Conservation (phyloP, 2,888 invertebrate genomes). For the Drosophila macrospina region DNA sequence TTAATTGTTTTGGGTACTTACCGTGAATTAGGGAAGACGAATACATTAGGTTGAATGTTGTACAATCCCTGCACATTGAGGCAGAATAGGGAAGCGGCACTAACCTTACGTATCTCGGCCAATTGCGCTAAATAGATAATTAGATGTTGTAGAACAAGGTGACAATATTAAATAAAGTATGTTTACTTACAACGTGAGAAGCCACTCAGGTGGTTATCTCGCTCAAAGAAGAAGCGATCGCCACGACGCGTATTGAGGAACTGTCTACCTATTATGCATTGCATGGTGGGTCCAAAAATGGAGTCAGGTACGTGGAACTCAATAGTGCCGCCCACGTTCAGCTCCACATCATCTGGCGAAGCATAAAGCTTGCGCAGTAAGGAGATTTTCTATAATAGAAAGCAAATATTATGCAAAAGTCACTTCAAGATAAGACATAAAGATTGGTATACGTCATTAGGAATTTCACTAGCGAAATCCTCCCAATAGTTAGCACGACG, state of each 20-base stretch:
- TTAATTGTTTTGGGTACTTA: conserved; percentile 41
- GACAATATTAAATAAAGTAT: neutral
- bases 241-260: conserved; percentile 89
- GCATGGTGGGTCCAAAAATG: conserved; percentile 90
- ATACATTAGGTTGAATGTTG: conserved; percentile 87
- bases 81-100: conserved; percentile 91
- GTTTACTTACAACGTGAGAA: conserved; percentile 86
- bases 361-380: conserved; percentile 87
- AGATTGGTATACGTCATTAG: conserved; percentile 85
- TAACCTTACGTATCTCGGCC: conserved; percentile 90
- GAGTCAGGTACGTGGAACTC: conserved; percentile 88
- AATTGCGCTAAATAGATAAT: conserved; percentile 87
- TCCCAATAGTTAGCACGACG: conserved; percentile 74
- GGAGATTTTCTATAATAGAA: conserved; percentile 86
- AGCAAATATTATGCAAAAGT: neutral
- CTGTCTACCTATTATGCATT: conserved; percentile 90
- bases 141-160: neutral
- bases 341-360: conserved; percentile 89
- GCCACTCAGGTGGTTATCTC: conserved; percentile 85
- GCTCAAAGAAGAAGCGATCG: conserved; percentile 90
- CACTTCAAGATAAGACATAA: neutral
- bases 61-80: conserved; percentile 89
- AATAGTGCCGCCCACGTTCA: conserved; percentile 89
- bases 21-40: conserved; percentile 72
- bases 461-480: conserved; percentile 88